A percentile compares a stretch with the other conserved stretches of the same genome.
These are phyloP conservation scores for Tetragonisca angustula DNA, from an alignment of 2,888 invertebrate species.

Conservation along the genomic window DNA sequence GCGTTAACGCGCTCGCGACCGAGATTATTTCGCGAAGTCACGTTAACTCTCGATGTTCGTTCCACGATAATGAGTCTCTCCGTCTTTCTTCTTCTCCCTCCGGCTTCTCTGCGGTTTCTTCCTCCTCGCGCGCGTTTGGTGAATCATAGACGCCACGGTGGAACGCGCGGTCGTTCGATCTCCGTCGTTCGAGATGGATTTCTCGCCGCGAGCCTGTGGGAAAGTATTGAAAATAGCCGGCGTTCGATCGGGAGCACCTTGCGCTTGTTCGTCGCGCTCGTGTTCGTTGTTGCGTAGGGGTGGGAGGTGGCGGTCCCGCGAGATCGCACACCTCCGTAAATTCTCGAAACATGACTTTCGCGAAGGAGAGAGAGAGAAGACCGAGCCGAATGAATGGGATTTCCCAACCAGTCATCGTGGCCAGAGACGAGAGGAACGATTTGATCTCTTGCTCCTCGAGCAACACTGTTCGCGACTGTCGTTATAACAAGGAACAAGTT, in stretches of 20 bases:
- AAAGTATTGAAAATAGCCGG: constrained; percentile 59
- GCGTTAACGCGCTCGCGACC: constrained; percentile 41
- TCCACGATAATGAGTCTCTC: constrained; percentile 35
- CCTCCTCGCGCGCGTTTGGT: not conserved
- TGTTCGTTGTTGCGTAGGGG: constrained; percentile 6
- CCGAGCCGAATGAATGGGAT: constrained; percentile 54
- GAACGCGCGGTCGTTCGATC: constrained; percentile 37
- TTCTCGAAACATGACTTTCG: constrained; percentile 65
- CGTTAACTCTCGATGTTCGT: constrained; percentile 43
- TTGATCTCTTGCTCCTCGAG: constrained; percentile 47
- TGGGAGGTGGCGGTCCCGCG: constrained; percentile 35
- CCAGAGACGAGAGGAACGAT: constrained; percentile 39
- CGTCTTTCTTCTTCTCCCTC: not conserved
- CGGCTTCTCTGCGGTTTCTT: not conserved
- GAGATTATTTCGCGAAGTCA: constrained; percentile 51
- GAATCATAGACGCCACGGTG: constrained; percentile 30
- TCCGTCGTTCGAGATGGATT: constrained; percentile 8
- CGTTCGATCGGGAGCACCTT: constrained; percentile 50
- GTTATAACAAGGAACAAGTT: constrained; percentile 51
- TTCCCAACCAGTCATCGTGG: constrained; percentile 38
- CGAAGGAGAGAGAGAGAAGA: constrained; percentile 15
- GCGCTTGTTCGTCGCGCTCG: not conserved
- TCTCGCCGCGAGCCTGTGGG: constrained; percentile 43
- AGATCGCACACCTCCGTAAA: constrained; percentile 59
- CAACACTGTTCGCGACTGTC: constrained; percentile 50